These are phyloP conservation scores for Myopa testacea DNA, from an alignment of 2,888 invertebrate genomes.

Conservation along the genomic window DNA sequence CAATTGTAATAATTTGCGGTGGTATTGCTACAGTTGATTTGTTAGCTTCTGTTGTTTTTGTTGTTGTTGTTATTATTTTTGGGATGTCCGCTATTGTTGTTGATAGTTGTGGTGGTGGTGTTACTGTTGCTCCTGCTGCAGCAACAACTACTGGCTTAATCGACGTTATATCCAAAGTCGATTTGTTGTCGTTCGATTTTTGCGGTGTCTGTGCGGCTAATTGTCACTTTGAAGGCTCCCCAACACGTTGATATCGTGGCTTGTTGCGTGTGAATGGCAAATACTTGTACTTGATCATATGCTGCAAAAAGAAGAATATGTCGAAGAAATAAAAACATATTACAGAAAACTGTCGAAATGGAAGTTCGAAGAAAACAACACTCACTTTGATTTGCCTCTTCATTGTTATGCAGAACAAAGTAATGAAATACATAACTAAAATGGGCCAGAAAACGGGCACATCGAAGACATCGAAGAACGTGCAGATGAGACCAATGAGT, in stretches of 20 bases:
- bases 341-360: neutral
- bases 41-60: conserved; percentile 38
- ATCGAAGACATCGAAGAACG: conserved; percentile 97
- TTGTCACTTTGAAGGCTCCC: conserved; percentile 70
- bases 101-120: conserved; percentile 43
- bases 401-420: conserved; percentile 98
- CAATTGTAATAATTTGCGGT: conserved; percentile 67
- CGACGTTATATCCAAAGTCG: conserved; percentile 55
- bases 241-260: conserved; percentile 86
- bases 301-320: conserved; percentile 76
- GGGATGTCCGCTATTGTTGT: conserved; percentile 28
- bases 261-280: conserved; percentile 99
- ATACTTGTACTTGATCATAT: conserved; percentile 99
- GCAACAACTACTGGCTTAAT: conserved; percentile 43
- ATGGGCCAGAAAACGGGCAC: conserved; percentile 99
- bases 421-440: conserved; percentile 99
- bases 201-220: conserved; percentile 69
- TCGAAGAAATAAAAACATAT: conserved; percentile 26
- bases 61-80: conserved; percentile 19
- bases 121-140: conserved; percentile 49
- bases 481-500: conserved; percentile 87
- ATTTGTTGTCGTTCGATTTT: conserved; percentile 51
- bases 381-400: conserved; percentile 98
- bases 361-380: neutral
- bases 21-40: conserved; percentile 58